Evolutionary conservation across 2,113 vertebrate genomes (phyloP), one percentile per base, ranked within the genome.

Genomic region (Pseudonaja textilis): DNA sequence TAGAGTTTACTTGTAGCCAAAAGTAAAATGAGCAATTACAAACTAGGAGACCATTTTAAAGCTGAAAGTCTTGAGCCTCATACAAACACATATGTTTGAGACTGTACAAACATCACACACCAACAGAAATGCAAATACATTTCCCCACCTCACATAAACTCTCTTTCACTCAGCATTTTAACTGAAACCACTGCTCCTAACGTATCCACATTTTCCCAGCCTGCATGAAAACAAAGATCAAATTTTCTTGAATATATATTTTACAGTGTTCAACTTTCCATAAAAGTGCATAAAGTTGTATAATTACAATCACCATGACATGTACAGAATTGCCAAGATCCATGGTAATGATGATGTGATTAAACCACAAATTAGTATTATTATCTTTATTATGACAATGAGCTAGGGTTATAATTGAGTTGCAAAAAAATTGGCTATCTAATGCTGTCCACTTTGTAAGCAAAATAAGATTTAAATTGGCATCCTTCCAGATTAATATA

Each of bases 181-280:
- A 96, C 93, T 95, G 93, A 94, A 95, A 95, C 96, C 95, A 95
- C 96, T 95, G 94, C 93, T 95, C 96, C 95, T 96, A 93, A 94
- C 95, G 95, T 92, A 93, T 91, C 95, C 95, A 95, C 95, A 94
- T 93, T 94, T 95, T 96, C 16, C 26, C 91, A 57, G 95, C 94
- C 95, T 96, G 96, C 96, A 96, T 93, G 16, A 94, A 93, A 96
- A 47, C 96, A 96, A 95, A 95, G 93, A 95, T 96, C 93, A 95
- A 93, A 94, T 94, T 96, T 96, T 93, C 92, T 89, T 91, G 93
- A 96, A 11, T 47, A 9, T 87, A 29, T 57, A 59, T 16, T 91
- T 47, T 87, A 50, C 20, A 52, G 23, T 64, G 16, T 52, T 64
- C 56, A n/a, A 23, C n/a, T 91, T n/a, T 34, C 42, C 26, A n/a